Percentiles rank a stretch among this genome's conserved stretches.
Conservation (phyloP, 2,888 invertebrate species). For the Druceiella hillmani region DNA sequence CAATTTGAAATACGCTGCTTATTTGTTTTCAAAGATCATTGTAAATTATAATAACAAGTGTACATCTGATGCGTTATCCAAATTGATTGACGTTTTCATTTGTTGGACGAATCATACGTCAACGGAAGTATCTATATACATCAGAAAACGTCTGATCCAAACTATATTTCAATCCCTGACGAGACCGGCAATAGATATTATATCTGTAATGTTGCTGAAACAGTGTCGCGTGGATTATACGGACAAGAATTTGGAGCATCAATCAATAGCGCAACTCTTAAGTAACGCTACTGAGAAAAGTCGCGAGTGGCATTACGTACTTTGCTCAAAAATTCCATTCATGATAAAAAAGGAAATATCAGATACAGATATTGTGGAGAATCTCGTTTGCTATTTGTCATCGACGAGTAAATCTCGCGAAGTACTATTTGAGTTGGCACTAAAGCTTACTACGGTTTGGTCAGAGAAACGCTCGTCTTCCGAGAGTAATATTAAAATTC, state of each 20-base stretch:
- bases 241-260: slow-evolving; percentile 30
- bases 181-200: slow-evolving; percentile 52
- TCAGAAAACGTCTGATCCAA: slow-evolving; percentile 43
- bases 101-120: slow-evolving; percentile 39
- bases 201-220: slow-evolving; percentile 53
- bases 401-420: slow-evolving; percentile 32
- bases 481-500: slow-evolving; percentile 62
- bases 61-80: slow-evolving; percentile 39
- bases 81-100: slow-evolving; percentile 51
- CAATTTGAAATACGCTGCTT: slow-evolving; percentile 43
- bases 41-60: slow-evolving; percentile 49
- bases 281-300: slow-evolving; percentile 45
- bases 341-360: slow-evolving; percentile 46
- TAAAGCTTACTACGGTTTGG: slow-evolving; percentile 62
- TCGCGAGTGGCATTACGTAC: slow-evolving; percentile 61
- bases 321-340: slow-evolving; percentile 57
- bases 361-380: slow-evolving; percentile 47
- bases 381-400: slow-evolving; percentile 58
- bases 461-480: slow-evolving; percentile 57
- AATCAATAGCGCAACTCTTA: slow-evolving; percentile 44
- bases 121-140: slow-evolving; percentile 31
- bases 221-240: slow-evolving; percentile 41
- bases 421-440: slow-evolving; percentile 37
- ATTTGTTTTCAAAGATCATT: slow-evolving; percentile 57
- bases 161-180: slow-evolving; percentile 51